Evolutionary conservation across 92 coral and sea anemone genomes (phyloP).

Genomic region (Isaurus tuberculatus): DNA sequence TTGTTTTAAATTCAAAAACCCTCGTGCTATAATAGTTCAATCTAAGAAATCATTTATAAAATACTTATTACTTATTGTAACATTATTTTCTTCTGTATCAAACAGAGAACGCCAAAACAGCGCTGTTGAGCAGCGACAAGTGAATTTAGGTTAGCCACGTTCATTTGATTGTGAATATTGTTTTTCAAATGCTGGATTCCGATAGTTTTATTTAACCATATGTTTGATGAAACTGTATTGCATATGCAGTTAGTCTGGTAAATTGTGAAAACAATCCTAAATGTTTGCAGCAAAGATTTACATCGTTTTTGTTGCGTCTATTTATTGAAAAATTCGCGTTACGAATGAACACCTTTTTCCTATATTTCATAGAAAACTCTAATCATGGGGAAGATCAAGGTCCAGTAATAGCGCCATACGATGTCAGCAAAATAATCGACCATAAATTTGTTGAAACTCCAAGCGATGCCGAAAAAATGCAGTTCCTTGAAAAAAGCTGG

Average conservation of each 20-base stretch:
- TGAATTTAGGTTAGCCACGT: conserved; percentile 68
- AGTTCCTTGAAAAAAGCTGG: conserved; percentile 72
- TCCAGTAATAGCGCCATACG: conserved; percentile 55
- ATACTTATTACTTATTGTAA: conserved; percentile 67
- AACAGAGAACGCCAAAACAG: too few relatives aligned
- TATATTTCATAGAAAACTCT: conserved; percentile 68
- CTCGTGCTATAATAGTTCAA: conserved; percentile 63
- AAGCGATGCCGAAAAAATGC: conserved; percentile 67
- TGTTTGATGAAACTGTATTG: too few relatives aligned
- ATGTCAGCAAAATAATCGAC: conserved; percentile 67
- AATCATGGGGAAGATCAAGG: conserved; percentile 70
- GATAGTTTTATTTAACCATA: conserved; percentile 67
- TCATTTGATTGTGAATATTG: conserved; percentile 67
- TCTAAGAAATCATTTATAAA: conserved; percentile 62
- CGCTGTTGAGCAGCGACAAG: conserved; percentile 76
- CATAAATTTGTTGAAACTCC: conserved; percentile 62
- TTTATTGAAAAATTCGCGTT: conserved; percentile 60
- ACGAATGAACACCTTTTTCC: conserved; percentile 68
- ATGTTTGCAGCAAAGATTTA: too few relatives aligned
- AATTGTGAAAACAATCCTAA: not conserved
- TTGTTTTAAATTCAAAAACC: conserved; percentile 67
- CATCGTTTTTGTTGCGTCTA: conserved; percentile 63
- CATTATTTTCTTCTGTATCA: conserved; percentile 72
- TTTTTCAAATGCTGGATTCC: conserved; percentile 67
- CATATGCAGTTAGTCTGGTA: not conserved